Evolutionary conservation across 2,113 vertebrate genomes (phyloP), one percentile per base, ranked within the genome.

Genomic region (Mandrillus leucophaeus): DNA sequence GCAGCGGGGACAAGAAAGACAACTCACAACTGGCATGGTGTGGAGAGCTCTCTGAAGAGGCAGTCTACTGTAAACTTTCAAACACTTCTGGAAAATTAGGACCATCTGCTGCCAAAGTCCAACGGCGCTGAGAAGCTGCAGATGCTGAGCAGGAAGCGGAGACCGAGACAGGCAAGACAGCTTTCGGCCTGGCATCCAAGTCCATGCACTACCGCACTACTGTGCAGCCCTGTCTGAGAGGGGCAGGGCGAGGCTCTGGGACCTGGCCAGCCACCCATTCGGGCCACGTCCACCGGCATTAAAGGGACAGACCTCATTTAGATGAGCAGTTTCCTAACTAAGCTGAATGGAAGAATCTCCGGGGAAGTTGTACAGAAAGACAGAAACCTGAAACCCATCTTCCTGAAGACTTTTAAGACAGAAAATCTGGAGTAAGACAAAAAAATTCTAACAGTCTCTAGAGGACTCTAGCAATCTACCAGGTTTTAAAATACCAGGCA

Each of bases 31-130:
- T 66, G 92, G 87, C 43, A 25, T n/a, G 6, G 48, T 84, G 81
- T 70, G 85, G 78, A 81, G 81, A 52, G 85, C 45, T 52, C 88
- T 95, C 68, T 3, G 78, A 91, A 68, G 92, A 96, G 40, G 66
- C 64, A 14, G 81, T 88, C 94, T 92, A 88, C 85, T 88, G 68
- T 85, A 93, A 93, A 95, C 43, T 88, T 82, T 87, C 84, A 95
- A 81, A 95, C 70, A 35, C 96, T 96, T 96, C 92, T 96, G 95
- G 93, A 98, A 98, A 96, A 97, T 89, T 78, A 48, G 64, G 76
- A 87, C 66, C 48, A 30, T 73, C 35, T 68, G 66, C 93, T 96
- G 96, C 97, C 96, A 96, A 94, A 96, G 97, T 90, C 85, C 97
- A 88, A 90, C 32, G 79, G 88, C 40, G 93, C 59, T 16, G 52